Evolutionary conservation across 1,140 invertebrate species (phyloP).

Genomic region (Rhagoletis pomonella): DNA sequence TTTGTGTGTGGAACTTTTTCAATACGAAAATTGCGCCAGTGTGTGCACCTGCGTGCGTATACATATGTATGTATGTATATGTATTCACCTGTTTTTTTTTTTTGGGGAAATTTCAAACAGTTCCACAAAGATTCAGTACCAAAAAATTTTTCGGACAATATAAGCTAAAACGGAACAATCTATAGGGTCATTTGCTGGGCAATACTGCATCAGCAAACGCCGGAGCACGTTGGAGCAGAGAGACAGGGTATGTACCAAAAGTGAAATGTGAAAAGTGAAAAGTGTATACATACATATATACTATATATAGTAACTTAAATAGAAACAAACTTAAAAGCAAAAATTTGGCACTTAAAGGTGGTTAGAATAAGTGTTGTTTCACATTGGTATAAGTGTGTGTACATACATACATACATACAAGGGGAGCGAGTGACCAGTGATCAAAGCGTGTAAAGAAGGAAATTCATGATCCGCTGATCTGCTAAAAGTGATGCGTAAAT

Average conservation of each 20-base stretch:
- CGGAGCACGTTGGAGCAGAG: not conserved
- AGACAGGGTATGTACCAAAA: constrained; percentile 29
- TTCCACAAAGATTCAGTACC: constrained; percentile 31
- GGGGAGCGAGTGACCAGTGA: not conserved
- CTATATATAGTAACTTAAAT: not conserved
- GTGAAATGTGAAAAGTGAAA: not conserved
- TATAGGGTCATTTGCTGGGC: constrained; percentile 38
- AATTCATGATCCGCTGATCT: not conserved
- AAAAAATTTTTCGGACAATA: constrained; percentile 5
- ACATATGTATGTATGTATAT: too few species aligned
- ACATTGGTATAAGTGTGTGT: not conserved
- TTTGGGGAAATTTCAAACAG: constrained; percentile 4
- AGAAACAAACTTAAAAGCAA: not conserved
- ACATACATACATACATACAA: not conserved
- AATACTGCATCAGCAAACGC: constrained; percentile 44
- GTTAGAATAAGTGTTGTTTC: not conserved
- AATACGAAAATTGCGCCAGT: not conserved
- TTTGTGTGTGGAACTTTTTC: constrained; percentile 16
- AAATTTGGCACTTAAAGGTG: not conserved
- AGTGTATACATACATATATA: too few species aligned
- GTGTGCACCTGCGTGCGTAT: not conserved
- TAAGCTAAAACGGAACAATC: not conserved
- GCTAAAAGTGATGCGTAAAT: not conserved
- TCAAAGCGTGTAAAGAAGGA: not conserved
- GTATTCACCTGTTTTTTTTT: not conserved